Evolutionary conservation across 2,888 invertebrate genomes (phyloP).

Genomic region (Blera fallax): DNA sequence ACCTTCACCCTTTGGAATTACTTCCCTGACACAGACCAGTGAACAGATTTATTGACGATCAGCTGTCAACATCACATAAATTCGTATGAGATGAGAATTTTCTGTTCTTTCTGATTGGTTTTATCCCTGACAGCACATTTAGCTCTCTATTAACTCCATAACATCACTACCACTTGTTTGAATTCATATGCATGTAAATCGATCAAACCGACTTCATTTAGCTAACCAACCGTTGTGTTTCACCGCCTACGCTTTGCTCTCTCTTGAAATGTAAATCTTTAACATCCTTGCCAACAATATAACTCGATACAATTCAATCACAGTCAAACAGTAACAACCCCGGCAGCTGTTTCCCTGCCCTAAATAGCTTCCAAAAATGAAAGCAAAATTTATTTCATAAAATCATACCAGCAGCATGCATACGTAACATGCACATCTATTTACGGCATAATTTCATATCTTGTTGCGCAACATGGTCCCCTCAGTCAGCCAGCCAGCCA

Average conservation of each 20-base stretch:
- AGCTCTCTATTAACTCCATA: neutral
- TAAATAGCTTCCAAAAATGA: conserved; percentile 50
- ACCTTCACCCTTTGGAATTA: too few relatives aligned
- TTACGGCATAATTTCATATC: conserved; percentile 63
- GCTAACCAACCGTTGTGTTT: neutral
- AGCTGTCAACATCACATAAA: too few relatives aligned
- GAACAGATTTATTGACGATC: too few relatives aligned
- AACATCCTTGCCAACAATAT: neutral
- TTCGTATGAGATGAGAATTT: too few relatives aligned
- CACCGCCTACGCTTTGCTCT: neutral
- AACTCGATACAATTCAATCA: conserved; percentile 47
- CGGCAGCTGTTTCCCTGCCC: conserved; percentile 18
- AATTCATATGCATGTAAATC: too few relatives aligned
- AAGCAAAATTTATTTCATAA: conserved; percentile 51
- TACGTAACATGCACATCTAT: conserved; percentile 53
- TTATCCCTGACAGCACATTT: too few relatives aligned
- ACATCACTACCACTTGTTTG: neutral
- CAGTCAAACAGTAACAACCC: conserved; percentile 32
- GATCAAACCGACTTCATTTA: neutral
- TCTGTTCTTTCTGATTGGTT: too few relatives aligned
- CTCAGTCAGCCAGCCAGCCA: neutral
- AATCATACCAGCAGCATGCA: conserved; percentile 20
- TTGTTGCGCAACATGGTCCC: conserved; percentile 56
- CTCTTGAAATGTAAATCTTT: neutral
- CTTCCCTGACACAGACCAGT: too few relatives aligned